Evolutionary conservation across 30 jellyfish, hydroid and myxozoan species (phyloP).

Genomic region (Aurelia aurita complex sp. Pacific): DNA sequence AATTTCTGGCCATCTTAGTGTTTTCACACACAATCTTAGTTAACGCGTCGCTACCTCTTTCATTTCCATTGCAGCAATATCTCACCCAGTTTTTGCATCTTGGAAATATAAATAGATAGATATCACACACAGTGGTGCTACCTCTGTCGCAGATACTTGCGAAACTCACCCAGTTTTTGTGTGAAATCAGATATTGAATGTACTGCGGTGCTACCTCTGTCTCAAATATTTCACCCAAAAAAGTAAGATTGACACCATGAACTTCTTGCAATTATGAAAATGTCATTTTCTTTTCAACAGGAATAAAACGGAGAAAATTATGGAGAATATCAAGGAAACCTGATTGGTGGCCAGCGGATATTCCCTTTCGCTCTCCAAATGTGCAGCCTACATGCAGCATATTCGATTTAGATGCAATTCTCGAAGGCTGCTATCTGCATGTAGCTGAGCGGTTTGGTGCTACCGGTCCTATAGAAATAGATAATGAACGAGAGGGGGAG

Average conservation of each 20-base stretch:
- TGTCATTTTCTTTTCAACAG: neutral
- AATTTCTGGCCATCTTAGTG: too few species aligned
- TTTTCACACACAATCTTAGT: too few species aligned
- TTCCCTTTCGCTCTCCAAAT: constrained; percentile 13
- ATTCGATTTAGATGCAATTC: neutral
- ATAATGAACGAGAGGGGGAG: neutral
- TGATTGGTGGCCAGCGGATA: constrained; percentile 8
- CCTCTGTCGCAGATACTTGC: too few species aligned
- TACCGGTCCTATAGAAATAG: neutral
- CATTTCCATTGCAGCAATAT: too few species aligned
- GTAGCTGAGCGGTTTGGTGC: neutral
- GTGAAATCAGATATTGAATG: too few species aligned
- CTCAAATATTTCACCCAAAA: too few species aligned
- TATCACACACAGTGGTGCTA: too few species aligned
- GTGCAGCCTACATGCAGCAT: neutral
- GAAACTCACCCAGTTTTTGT: too few species aligned
- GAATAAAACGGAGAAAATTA: constrained; percentile 5
- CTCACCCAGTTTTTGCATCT: too few species aligned
- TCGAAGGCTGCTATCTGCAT: neutral
- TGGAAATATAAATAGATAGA: too few species aligned
- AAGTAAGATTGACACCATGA: neutral
- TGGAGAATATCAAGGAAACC: neutral
- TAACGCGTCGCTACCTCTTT: too few species aligned
- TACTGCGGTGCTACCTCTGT: too few species aligned
- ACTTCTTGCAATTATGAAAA: neutral